Base-by-base conservation (phyloP, 2,113 vertebrate species). In the Rattus norvegicus region DNA sequence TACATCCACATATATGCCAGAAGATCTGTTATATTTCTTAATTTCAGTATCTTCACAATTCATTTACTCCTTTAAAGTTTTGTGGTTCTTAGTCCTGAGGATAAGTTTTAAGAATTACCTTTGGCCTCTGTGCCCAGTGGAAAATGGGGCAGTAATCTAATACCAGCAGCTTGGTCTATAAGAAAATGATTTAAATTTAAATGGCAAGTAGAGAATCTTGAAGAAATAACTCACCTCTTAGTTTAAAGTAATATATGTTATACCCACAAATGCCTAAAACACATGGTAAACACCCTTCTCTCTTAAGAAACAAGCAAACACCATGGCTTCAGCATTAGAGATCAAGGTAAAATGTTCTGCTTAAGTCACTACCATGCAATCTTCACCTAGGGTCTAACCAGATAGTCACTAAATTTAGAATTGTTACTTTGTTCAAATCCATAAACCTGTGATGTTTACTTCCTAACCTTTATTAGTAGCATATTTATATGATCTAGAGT, bases 11-110 rank as follows among this genome's bases (percentile, higher is more conserved):
- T 59, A 81, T 47, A 67, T 54, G 1, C 26, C 86, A 76, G 36
- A 76, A 96, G 16, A 70, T 49, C 1, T 47, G 7, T 4, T n/a
- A 2, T 17, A 39, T 84, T 91, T 73, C 8, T 88, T 88, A 49
- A 17, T 52, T 26, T 94, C 36, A 69, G 6, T 94, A 91, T 93
- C 13, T 77, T 76, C 63, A n/a, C 28, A 92, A 80, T 16, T 94
- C 8, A 79, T 49, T 67, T 85, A 67, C 22, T 67, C 43, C 36
- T 93, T 93, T 93, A 72, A 85, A 84, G 12, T 80, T 84, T 93
- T 67, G 67, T 56, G 59, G 26, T 22, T 59, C 17, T 88, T 85
- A 77, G 83, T 39, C 7, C n/a, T 91, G 54, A 47, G 26, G 59
- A 33, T 49, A 67, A 67, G 19, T 33, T 54, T 33, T 28, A 76